phyloP scores from a whole-genome alignment of 2,888 invertebrate species.

The Morinoia aosen region DNA sequence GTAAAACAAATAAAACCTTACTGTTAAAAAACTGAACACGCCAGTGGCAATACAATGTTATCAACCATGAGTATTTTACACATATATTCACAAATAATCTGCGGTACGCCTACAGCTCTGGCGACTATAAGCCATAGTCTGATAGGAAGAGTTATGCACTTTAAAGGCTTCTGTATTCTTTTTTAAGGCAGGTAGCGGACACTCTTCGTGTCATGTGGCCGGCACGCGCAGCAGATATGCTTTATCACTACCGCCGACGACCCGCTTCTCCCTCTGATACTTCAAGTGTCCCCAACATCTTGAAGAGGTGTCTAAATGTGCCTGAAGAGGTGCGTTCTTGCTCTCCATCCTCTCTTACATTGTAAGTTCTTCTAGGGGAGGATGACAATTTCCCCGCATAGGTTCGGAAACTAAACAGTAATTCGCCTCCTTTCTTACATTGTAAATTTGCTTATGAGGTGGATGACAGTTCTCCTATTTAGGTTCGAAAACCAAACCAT shows the following conservation, averaged over 20 bases:
- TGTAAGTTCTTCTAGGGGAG: background rate
- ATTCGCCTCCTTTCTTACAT: background rate
- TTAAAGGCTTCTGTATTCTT: background rate
- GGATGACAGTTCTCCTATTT: no score
- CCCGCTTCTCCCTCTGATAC: background rate
- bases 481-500: no score
- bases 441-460: no score
- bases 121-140: background rate
- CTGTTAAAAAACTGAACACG: no score
- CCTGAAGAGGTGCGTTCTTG: background rate
- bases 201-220: background rate
- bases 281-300: background rate
- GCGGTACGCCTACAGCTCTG: background rate
- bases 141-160: background rate
- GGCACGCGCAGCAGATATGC: background rate
- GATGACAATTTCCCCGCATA: background rate
- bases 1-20: background rate
- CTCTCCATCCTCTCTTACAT: background rate
- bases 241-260: background rate
- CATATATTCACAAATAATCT: background rate
- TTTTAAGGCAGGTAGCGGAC: background rate
- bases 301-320: slow-evolving; percentile 17
- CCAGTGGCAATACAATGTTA: background rate
- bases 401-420: background rate
- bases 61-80: background rate